A percentile compares a stretch with the other conserved stretches of the same genome.
These are phyloP conservation scores for Caenorhabditis panamensis DNA, from an alignment of 2,888 invertebrate species.

Conservation along the genomic window DNA sequence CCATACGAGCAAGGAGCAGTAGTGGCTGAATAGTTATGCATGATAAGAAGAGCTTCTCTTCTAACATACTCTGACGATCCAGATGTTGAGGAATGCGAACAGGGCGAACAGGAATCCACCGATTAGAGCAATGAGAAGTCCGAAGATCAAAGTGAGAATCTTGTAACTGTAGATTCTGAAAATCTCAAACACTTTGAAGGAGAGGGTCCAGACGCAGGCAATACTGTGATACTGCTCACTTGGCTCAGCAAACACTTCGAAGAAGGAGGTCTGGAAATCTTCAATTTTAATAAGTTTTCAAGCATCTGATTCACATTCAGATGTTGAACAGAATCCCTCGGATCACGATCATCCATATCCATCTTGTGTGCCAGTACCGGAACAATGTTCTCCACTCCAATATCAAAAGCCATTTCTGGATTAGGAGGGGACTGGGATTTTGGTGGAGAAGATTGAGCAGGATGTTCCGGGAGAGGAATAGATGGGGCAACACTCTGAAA, in stretches of 20 bases:
- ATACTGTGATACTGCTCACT: conserved; percentile 64
- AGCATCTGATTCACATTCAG: conserved; percentile 20
- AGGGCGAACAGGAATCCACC: conserved; percentile 66
- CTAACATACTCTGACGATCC: conserved; percentile 57
- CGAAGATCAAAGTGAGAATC: conserved; percentile 65
- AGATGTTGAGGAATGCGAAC: conserved; percentile 64
- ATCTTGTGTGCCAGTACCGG: conserved; percentile 42
- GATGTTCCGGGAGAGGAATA: conserved; percentile 44
- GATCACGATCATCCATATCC: conserved; percentile 58
- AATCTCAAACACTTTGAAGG: conserved; percentile 67
- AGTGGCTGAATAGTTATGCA: conserved; percentile 47
- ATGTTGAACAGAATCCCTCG: conserved; percentile 28
- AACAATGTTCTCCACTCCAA: conserved; percentile 21
- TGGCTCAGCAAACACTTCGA: conserved; percentile 68
- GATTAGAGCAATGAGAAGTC: conserved; percentile 62
- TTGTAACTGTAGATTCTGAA: conserved; percentile 68
- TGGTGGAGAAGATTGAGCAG: conserved; percentile 13
- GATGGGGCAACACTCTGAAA: conserved; percentile 26
- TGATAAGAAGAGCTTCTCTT: background rate
- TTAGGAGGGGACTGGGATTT: background rate
- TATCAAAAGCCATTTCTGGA: conserved; percentile 43
- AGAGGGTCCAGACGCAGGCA: conserved; percentile 67
- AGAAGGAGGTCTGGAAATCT: conserved; percentile 59
- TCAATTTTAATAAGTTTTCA: background rate
- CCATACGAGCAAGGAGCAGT: conserved; percentile 54